Base-by-base conservation (phyloP, 2,888 invertebrate species). In the Meiosimyza decipiens region DNA sequence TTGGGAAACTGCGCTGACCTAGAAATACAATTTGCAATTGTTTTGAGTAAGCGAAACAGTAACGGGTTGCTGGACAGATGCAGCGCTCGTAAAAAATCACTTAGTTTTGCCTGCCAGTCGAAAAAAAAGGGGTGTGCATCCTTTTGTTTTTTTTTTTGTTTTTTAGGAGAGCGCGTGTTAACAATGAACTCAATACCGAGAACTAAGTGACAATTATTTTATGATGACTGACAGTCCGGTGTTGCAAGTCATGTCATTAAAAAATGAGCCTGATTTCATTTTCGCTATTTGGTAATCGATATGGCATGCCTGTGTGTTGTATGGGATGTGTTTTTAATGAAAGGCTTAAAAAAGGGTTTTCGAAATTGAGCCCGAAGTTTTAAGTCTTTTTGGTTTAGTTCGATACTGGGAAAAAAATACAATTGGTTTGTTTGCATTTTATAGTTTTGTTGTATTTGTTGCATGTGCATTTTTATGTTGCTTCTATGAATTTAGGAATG, bases 1-100 rank as follows among this genome's bases (percentile, higher is more conserved):
- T 40, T 40, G 40, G 40, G 40, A 40, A 40, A 40, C 60, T 52
- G 69, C 47, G 59, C 72, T 77, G 78, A 76, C 74, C 78, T 76
- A 78, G 72, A 78, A 78, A 78, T 62, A 78, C 78, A 78, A 78
- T 77, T 78, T 76, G 74, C 74, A 76, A 77, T 78, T 78, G 78
- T 78, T 75, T 75, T 69, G 49, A n/a, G 18, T 47, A 63, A 70
- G 22, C 28, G 63, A 49, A 63, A 63, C 54, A 63, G 63, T 63
- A 71, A 71, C 71, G 71, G 65, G 71, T 71, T 70, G 55, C 75
- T 74, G 71, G 68, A 73, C 71, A 74, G 66, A 76, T 75, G 71
- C 75, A 71, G 68, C 57, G 65, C 33, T 49, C 57, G 47, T 71
- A 63, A 62, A 54, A 40, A 67, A 47, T 62, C 47, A 63, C 67